Evolutionary conservation across 2,888 invertebrate species (phyloP), one percentile per base, ranked within the genome.

Genomic region (Clunio marinus): DNA sequence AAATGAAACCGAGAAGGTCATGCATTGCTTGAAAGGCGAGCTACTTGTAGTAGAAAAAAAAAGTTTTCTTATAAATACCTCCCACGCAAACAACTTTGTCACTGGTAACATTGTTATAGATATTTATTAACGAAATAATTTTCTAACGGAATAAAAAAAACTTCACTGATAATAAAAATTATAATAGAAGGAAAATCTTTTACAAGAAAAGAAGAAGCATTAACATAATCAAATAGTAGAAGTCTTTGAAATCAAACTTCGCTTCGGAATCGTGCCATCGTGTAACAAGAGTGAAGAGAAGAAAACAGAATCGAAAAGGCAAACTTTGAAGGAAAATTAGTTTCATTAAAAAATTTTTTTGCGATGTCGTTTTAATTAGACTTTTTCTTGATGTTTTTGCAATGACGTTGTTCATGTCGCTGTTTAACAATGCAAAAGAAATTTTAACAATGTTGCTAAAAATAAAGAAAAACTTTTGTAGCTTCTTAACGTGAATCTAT

Each of bases 291-390:
- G 57, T 22, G 24, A 22, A 20, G 24, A 13, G 7, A 22, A 22
- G 10, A 7, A 10, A 57, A 57, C 8, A 32, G 4, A n/a, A n/a
- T 51, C 20, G 51, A 8, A 17, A 8, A 13, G 20, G 41, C 10
- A 37, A 62, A 62, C 13, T 62, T 41, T 37, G 41, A 62, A 28
- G 15, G 22, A 63, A 35, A 66, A 46, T 66, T 66, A 22, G 32
- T 27, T 57, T 57, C 57, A 27, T 27, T 57, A 27, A 57, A 32
- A 32, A 32, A 4, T 32, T 32, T 32, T 32, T 27, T 27, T 57
- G 57, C 57, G 27, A 66, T 55, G 63, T 65, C 63, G 45, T n/a
- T 65, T 65, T 65, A 65, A 65, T 65, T 65, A 65, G 27, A 13
- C 24, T 22, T 32, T 37, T 41, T 15, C 41, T 41, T 22, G 51